Evolutionary conservation across 2,888 invertebrate genomes (phyloP).

Genomic region (Pristionchus japonicus): DNA sequence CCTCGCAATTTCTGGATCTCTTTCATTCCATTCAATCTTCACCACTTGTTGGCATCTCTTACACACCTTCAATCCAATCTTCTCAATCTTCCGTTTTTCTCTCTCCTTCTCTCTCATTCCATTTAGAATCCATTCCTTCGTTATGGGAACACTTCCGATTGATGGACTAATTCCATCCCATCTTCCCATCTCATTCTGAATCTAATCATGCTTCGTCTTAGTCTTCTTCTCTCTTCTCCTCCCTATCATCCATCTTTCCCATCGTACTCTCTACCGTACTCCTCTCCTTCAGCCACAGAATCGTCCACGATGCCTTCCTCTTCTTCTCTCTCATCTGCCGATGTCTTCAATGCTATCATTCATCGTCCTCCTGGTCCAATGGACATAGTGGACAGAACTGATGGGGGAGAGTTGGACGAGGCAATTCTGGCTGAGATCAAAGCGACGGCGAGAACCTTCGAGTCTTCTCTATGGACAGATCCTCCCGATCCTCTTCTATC

Average conservation of each 20-base stretch:
- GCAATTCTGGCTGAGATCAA: neutral
- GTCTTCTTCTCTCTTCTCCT: neutral
- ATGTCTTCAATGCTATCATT: conserved; percentile 62
- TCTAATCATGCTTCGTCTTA: neutral
- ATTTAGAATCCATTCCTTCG: neutral
- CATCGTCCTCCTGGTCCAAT: conserved; percentile 63
- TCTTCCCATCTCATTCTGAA: neutral
- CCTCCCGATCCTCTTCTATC: neutral
- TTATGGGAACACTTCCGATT: conserved; percentile 37
- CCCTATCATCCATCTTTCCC: neutral
- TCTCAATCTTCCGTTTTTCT: conserved; percentile 44
- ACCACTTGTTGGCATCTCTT: conserved; percentile 31
- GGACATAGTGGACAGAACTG: conserved; percentile 49
- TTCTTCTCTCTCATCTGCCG: conserved; percentile 56
- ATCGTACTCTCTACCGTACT: conserved; percentile 18
- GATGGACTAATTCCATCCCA: neutral
- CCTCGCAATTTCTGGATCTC: neutral
- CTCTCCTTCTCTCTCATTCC: conserved; percentile 46
- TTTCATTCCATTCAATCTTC: neutral
- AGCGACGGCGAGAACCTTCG: neutral
- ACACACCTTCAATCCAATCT: conserved; percentile 39
- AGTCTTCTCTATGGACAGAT: neutral
- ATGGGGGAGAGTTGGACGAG: neutral
- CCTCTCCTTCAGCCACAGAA: neutral
- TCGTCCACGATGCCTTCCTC: conserved; percentile 10